Percentiles rank a stretch among this genome's conserved stretches.
Conservation (phyloP, 2,797 vertebrate genomes). For the Falco concolor region DNA sequence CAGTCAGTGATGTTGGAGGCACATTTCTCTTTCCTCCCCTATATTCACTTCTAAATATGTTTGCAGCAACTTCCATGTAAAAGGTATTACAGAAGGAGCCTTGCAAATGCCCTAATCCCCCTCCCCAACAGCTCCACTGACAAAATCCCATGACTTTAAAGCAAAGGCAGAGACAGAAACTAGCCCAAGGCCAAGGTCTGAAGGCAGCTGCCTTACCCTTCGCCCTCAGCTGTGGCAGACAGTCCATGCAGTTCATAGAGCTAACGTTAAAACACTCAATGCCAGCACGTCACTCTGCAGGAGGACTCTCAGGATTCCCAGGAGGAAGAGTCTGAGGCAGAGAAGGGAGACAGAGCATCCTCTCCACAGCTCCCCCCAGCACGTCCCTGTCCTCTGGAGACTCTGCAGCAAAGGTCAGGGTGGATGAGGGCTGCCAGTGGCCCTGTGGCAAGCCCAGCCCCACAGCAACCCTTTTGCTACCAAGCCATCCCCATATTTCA, state of each 20-base stretch:
- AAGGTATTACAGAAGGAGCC: not conserved
- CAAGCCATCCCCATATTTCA: not conserved
- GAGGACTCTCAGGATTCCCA: not conserved
- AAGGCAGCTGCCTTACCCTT: not conserved
- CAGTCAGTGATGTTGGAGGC: not conserved
- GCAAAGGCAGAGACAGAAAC: not conserved
- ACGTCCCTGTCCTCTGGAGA: not conserved
- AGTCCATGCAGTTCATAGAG: not conserved
- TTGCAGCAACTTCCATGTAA: not conserved
- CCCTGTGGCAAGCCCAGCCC: not conserved
- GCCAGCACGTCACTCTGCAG: rapidly evolving
- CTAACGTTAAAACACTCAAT: not conserved
- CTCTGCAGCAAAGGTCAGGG: not conserved
- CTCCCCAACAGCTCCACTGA: not conserved
- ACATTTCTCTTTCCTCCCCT: not conserved
- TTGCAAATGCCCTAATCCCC: not conserved
- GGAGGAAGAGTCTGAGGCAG: not conserved
- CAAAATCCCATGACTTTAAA: not conserved
- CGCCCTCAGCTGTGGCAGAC: not conserved
- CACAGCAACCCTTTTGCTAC: not conserved
- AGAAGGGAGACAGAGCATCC: not conserved
- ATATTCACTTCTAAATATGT: not conserved
- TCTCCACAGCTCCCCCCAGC: not conserved
- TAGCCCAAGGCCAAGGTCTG: not conserved
- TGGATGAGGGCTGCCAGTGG: not conserved